phyloP scores from a whole-genome alignment of 1,140 invertebrate species.

The Colletes gigas region DNA sequence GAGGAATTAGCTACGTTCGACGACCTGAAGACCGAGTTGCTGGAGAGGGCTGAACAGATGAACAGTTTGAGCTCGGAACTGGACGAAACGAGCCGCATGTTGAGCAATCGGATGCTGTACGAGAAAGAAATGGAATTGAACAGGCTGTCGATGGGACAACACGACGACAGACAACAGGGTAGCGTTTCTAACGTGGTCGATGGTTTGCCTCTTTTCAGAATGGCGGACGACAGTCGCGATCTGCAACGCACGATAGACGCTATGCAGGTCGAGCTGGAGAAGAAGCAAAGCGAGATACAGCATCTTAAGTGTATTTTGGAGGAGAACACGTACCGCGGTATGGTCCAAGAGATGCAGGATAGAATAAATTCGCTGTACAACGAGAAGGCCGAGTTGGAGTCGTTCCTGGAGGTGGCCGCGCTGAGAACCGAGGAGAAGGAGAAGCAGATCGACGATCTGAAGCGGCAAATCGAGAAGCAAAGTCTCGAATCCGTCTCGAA shows the following conservation, averaged over 20 bases:
- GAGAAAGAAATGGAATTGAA: slow-evolving; percentile 43
- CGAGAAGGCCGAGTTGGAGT: slow-evolving; percentile 72
- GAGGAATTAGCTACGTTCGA: background rate
- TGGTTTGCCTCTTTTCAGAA: slow-evolving; percentile 63
- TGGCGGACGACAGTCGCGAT: slow-evolving; percentile 51
- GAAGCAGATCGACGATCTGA: slow-evolving; percentile 61
- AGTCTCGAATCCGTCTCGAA: slow-evolving; percentile 45
- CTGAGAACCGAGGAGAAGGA: slow-evolving; percentile 32
- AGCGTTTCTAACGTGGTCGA: slow-evolving; percentile 34
- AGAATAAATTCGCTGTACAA: slow-evolving; percentile 75
- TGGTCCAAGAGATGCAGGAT: slow-evolving; percentile 76
- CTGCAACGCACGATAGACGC: slow-evolving; percentile 51
- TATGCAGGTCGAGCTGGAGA: slow-evolving; percentile 67
- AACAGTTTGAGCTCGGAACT: slow-evolving; percentile 28
- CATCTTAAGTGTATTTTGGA: slow-evolving; percentile 73
- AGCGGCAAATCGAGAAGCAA: slow-evolving; percentile 41
- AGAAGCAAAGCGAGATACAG: slow-evolving; percentile 75
- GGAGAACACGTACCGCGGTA: slow-evolving; percentile 72
- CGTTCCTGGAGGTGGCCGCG: slow-evolving; percentile 27
- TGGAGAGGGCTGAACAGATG: slow-evolving; percentile 29
- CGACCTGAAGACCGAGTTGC: slow-evolving; percentile 23
- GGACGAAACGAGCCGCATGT: slow-evolving; percentile 9
- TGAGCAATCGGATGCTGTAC: slow-evolving; percentile 5
- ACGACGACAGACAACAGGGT: background rate
- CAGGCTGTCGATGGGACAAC: background rate